Base-by-base conservation (phyloP, 1,140 invertebrate species). In the Xylocopa sonorina region DNA sequence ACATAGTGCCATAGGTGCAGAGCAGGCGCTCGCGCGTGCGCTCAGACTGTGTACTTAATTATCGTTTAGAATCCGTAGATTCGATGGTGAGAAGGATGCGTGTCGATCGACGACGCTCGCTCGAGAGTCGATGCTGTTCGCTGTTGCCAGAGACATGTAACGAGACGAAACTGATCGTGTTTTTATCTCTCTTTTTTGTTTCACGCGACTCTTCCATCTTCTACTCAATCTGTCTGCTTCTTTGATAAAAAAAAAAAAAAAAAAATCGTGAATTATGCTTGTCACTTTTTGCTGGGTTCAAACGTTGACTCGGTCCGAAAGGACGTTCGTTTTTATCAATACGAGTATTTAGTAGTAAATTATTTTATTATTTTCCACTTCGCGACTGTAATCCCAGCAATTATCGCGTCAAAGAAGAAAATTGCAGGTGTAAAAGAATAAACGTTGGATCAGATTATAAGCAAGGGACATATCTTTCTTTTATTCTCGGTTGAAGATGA, bases 1-100 rank as follows among this genome's bases (percentile, higher is more conserved):
- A 92, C 89, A 91, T 91, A 90, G 92, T 93, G 92, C 92, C 92
- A 93, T 93, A 93, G 89, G 88, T 92, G 75, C 89, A 80, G 86
- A 88, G 85, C 82, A 89, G 77, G 87, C 86, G 88, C 81, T 41
- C 41, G 32, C 75, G 78, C 78, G 87, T 82, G 78, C 87, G 90
- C 89, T 87, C 89, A 89, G 90, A 92, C 90, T 92, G 91, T 87
- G 86, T 93, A 92, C 91, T 93, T 93, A 92, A 92, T 90, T 85
- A 71, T 71, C 67, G 16, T 41, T 24, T n/a, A n/a, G n/a, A 53
- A 51, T 68, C 66, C 12, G 57, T 32, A 10, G 16, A 14, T 50
- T 78, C 80, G 72, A 64, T 53, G 53, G 43, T 46, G n/a, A 63
- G 32, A 16, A 14, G 43, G 7, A 16, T 24, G 14, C 46, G 24